Evolutionary conservation across 2,113 vertebrate genomes (phyloP).

Genomic region (Pygathrix nemaeus): DNA sequence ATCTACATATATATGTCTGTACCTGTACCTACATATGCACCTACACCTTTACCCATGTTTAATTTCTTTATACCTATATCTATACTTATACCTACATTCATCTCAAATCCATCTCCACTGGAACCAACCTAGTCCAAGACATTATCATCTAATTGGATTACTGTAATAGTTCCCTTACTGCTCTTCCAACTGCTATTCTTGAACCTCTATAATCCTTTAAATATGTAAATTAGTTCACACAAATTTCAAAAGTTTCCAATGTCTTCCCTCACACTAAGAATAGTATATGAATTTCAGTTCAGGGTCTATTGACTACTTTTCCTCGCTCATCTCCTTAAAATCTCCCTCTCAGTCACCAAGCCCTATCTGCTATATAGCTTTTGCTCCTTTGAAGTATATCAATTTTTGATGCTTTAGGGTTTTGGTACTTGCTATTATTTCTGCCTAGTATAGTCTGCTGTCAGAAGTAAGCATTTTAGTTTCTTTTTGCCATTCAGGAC

Average conservation of each 20-base stretch:
- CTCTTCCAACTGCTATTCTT: neutral
- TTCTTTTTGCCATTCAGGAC: neutral
- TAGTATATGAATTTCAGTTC: neutral
- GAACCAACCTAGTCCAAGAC: neutral
- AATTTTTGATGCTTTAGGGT: neutral
- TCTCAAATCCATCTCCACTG: neutral
- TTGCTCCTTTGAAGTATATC: neutral
- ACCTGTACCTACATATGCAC: neutral
- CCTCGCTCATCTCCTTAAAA: neutral
- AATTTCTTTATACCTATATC: neutral
- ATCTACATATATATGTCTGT: neutral
- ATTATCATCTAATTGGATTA: neutral
- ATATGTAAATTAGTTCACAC: constrained; percentile 4
- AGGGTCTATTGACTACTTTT: neutral
- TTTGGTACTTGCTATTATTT: neutral
- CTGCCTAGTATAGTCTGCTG: neutral
- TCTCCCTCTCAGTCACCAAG: neutral
- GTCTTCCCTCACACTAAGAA: neutral
- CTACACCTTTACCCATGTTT: neutral
- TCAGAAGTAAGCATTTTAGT: neutral
- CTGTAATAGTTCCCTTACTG: neutral
- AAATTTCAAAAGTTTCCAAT: constrained; percentile 26
- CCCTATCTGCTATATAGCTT: neutral
- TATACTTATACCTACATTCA: neutral
- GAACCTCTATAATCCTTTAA: neutral